phyloP scores from a whole-genome alignment of 2,113 vertebrate species.

The Psittacara wagleri region DNA sequence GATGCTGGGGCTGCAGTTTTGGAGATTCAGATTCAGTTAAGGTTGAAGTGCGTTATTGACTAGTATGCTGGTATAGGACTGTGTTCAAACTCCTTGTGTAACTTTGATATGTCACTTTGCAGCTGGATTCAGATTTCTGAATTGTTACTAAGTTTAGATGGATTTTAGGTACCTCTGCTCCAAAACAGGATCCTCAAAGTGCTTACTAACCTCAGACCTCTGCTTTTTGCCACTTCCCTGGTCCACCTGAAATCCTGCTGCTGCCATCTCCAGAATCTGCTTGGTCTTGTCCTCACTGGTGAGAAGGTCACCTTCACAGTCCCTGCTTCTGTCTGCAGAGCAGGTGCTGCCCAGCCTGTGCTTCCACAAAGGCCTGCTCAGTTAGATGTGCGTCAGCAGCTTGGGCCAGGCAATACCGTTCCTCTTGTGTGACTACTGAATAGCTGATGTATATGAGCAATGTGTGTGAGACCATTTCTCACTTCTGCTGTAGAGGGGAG shows the following conservation, averaged over 20 bases:
- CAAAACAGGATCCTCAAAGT: background rate
- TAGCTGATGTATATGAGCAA: background rate
- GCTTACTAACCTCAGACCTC: background rate
- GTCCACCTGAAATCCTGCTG: background rate
- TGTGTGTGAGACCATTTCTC: accelerated
- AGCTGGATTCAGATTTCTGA: background rate
- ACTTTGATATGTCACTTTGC: background rate
- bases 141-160: background rate
- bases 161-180: background rate
- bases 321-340: background rate
- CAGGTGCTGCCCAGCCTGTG: background rate
- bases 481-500: background rate
- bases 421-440: accelerated
- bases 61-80: background rate
- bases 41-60: background rate
- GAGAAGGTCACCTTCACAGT: accelerated
- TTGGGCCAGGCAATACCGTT: background rate
- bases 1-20: background rate
- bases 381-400: background rate
- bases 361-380: background rate
- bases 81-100: background rate
- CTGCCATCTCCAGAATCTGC: background rate
- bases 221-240: background rate
- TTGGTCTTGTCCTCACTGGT: background rate
- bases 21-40: background rate